Evolutionary conservation across 2,888 invertebrate genomes (phyloP).

Genomic region (Nomada goodeniana): DNA sequence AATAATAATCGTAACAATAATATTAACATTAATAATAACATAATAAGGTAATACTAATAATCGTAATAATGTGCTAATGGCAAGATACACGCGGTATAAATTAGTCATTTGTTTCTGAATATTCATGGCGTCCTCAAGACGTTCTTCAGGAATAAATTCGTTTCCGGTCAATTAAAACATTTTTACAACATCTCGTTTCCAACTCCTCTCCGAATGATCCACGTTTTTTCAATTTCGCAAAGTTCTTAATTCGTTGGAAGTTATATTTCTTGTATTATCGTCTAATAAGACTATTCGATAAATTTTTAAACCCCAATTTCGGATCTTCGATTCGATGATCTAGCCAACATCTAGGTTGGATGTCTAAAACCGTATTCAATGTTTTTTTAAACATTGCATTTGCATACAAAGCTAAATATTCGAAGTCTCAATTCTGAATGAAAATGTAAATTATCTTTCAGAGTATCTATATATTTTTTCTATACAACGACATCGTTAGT

Average conservation of each 20-base stretch:
- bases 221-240: neutral
- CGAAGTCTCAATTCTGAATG: too few relatives aligned
- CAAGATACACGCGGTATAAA: slow-evolving; percentile 69
- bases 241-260: neutral
- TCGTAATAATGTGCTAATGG: slow-evolving; percentile 62
- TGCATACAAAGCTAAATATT: too few relatives aligned
- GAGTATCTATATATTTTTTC: too few relatives aligned
- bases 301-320: too few relatives aligned
- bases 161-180: slow-evolving; percentile 5
- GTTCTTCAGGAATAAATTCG: slow-evolving; percentile 13
- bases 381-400: too few relatives aligned
- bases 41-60: slow-evolving; percentile 31
- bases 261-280: neutral
- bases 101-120: slow-evolving; percentile 19
- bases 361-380: too few relatives aligned
- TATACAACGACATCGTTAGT: too few relatives aligned
- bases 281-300: neutral
- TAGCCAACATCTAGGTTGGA: too few relatives aligned
- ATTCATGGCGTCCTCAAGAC: slow-evolving; percentile 10
- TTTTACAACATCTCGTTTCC: neutral
- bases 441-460: too few relatives aligned
- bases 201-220: neutral
- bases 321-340: too few relatives aligned
- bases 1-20: slow-evolving; percentile 47
- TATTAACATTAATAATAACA: slow-evolving; percentile 55